Evolutionary conservation across 2,797 vertebrate species (phyloP).

Genomic region (Sebastes iracundus): DNA sequence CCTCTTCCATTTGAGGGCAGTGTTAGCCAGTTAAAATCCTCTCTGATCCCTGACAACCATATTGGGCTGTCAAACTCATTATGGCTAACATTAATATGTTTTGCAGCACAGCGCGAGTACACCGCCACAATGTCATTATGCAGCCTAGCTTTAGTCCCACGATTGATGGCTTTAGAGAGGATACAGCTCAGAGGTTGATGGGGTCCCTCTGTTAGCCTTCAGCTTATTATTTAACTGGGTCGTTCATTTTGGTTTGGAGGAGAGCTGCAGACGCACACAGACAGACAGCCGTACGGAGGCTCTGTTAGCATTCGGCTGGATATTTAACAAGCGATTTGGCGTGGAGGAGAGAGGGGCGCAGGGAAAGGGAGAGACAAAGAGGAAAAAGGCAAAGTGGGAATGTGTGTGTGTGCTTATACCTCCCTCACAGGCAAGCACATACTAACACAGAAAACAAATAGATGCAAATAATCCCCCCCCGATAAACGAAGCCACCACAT

Average conservation of each 20-base stretch:
- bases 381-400: conserved; percentile 22
- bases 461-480: conserved; percentile 7
- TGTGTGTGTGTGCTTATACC: background rate
- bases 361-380: conserved; percentile 15
- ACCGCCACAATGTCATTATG: conserved; percentile 81
- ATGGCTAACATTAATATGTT: conserved; percentile 80
- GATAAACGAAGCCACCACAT: conserved; percentile 1
- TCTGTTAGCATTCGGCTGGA: conserved; percentile 34
- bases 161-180: conserved; percentile 80
- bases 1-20: conserved; percentile 81
- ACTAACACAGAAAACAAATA: conserved; percentile 4
- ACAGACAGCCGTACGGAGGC: conserved; percentile 33
- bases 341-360: conserved; percentile 3
- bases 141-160: conserved; percentile 73
- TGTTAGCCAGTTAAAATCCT: conserved; percentile 55
- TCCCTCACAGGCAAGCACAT: conserved; percentile 4
- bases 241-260: conserved; percentile 67
- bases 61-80: conserved; percentile 80
- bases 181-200: conserved; percentile 77
- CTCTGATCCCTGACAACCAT: conserved; percentile 57
- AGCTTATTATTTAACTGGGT: conserved; percentile 79
- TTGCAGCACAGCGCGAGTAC: conserved; percentile 75
- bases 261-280: conserved; percentile 42
- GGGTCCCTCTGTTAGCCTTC: conserved; percentile 79
- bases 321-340: conserved; percentile 58